Percentiles rank a stretch among this genome's conserved stretches.
Conservation (phyloP, 2,888 invertebrate genomes). For the Mesopsocus fuscifrons region DNA sequence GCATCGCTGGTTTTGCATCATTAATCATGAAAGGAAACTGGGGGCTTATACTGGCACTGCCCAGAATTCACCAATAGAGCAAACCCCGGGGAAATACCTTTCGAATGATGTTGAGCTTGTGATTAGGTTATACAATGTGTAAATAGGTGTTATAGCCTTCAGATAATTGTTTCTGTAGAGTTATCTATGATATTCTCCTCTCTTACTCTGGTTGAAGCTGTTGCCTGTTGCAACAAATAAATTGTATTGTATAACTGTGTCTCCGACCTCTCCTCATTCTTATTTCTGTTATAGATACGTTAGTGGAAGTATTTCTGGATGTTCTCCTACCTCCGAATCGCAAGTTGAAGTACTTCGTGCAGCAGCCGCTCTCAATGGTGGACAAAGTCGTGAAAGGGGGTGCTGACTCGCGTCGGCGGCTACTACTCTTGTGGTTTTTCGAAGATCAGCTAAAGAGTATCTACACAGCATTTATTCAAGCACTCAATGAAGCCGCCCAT, state of each 20-base stretch:
- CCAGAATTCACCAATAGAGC: no score
- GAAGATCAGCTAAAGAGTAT: constrained; percentile 68
- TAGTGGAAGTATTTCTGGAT: constrained; percentile 56
- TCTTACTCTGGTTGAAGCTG: background rate
- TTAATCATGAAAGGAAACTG: no score
- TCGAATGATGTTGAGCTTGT: no score
- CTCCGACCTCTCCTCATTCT: background rate
- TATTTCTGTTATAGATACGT: constrained; percentile 36
- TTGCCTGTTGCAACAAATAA: no score
- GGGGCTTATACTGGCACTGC: no score
- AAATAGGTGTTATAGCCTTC: background rate
- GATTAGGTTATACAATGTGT: no score
- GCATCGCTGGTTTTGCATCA: no score
- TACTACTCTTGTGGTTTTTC: constrained; percentile 66
- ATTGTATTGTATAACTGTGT: no score
- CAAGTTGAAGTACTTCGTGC: constrained; percentile 44
- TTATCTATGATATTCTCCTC: background rate
- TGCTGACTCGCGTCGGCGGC: constrained; percentile 36
- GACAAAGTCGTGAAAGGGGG: constrained; percentile 42
- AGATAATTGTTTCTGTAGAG: background rate
- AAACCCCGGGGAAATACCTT: no score
- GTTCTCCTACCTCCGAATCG: constrained; percentile 45
- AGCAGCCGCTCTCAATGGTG: constrained; percentile 37
- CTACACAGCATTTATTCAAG: constrained; percentile 43
- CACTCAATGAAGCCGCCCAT: constrained; percentile 50